Percentiles rank a stretch among this genome's conserved stretches.
Evolutionary conservation across 1,140 invertebrate species (phyloP).

Genomic region (Megathymus violae): DNA sequence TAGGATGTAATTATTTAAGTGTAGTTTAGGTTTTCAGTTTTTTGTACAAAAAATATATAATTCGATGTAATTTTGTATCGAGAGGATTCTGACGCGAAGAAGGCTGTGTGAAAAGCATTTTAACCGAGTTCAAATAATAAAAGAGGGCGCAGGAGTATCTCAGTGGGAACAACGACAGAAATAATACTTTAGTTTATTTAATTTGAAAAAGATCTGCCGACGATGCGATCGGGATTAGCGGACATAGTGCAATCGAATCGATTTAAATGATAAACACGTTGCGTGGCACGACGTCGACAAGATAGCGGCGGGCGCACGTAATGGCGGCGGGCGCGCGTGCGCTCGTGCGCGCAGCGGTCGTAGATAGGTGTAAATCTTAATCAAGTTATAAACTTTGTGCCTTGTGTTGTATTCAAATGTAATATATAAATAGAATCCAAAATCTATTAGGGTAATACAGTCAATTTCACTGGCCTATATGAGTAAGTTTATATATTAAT

Average conservation of each 20-base stretch:
- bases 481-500: constrained; percentile 61
- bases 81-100: constrained; percentile 46
- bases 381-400: constrained; percentile 66
- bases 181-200: constrained; percentile 49
- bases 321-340: not conserved
- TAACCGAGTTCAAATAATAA: constrained; percentile 40
- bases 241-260: no score
- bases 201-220: constrained; percentile 68
- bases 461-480: constrained; percentile 77
- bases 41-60: constrained; percentile 70
- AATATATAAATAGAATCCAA: constrained; percentile 59
- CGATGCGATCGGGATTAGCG: no score
- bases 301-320: no score
- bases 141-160: constrained; percentile 41
- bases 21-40: constrained; percentile 51
- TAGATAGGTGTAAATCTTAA: constrained; percentile 50
- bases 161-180: constrained; percentile 47
- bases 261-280: no score
- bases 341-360: constrained; percentile 16
- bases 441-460: constrained; percentile 72
- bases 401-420: constrained; percentile 73
- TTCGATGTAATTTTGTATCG: constrained; percentile 61
- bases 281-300: no score
- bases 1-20: constrained; percentile 69
- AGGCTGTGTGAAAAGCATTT: constrained; percentile 71